These are phyloP conservation scores for Lithosia quadra DNA, from an alignment of 2,888 invertebrate species.

Conservation along the genomic window DNA sequence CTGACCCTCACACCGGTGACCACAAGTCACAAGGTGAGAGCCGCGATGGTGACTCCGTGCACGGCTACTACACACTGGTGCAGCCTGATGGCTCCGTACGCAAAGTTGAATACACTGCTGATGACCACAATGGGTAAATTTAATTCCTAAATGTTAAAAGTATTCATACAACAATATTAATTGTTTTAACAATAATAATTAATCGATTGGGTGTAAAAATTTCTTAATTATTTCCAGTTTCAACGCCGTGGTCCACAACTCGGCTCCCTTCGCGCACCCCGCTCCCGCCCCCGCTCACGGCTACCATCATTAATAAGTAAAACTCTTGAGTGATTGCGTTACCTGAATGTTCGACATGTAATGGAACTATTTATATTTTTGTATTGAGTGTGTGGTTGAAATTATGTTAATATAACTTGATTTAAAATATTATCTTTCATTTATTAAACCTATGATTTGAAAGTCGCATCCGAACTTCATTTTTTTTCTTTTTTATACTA, in stretches of 20 bases:
- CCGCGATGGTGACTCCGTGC: conserved; percentile 76
- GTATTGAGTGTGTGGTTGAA: background rate
- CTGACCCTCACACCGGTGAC: conserved; percentile 88
- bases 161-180: background rate
- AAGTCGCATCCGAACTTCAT: no score
- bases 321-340: background rate
- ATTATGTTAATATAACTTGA: background rate
- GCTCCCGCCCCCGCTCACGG: conserved; percentile 64
- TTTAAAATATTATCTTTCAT: background rate
- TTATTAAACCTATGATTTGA: no score
- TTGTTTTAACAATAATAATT: no score
- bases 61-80: conserved; percentile 82
- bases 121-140: conserved; percentile 80
- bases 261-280: conserved; percentile 73
- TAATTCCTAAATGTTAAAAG: background rate
- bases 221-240: conserved; percentile 64
- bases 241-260: conserved; percentile 83
- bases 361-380: conserved; percentile 7
- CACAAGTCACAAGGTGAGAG: conserved; percentile 85
- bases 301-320: conserved; percentile 66
- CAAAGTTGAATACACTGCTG: conserved; percentile 85
- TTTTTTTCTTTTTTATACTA: no score
- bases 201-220: background rate
- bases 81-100: conserved; percentile 85
- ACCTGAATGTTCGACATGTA: background rate